Base-by-base conservation (phyloP, 2,113 vertebrate genomes). In the Symphodus melops region DNA sequence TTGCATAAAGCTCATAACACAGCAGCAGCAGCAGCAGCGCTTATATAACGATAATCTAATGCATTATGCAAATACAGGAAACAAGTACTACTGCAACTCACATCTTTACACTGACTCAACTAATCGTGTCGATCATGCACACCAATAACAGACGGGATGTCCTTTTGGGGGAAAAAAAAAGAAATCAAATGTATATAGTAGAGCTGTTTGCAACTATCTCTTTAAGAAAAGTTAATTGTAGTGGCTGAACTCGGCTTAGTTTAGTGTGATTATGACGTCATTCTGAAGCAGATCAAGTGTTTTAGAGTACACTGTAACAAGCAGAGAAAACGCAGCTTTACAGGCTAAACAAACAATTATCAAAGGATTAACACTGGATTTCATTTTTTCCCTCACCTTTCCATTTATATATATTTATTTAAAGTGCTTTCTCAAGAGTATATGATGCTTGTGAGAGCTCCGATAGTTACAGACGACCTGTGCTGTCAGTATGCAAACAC, bases 231-330 rank as follows among this genome's bases (percentile, higher is more conserved):
- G 49, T 73, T 82, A 39, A n/a, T 57, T 54, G 80, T 79, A 65
- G 74, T 74, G 60, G 73, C 49, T 41, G 68, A 52, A 69, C 62
- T 75, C 39, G 53, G 9, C 33, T 75, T 10, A 41, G 33, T 39
- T 73, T 81, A 79, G 78, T 79, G 85, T 72, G 77, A 82, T 72
- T n/a, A 63, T 58, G 48, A 57, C 13, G 52, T 68, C 8, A 57
- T 21, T 36, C 5, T 37, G 10, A 54, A 52, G 28, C 12, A 5
- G 3, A 57, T 61, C 9, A 54, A 55, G 28, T 11, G 13, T 10
- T 17, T 20, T 21, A 56, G 68, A 37, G 49, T 16, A 28, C 13
- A 72, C n/a, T 17, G 10, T 21, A 25, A 77, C 16, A 57, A 74
- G 9, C 8, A 57, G 8, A 77, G 4, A 77, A 56, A 25, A 70